Evolutionary conservation across 2,113 vertebrate species (phyloP).

Genomic region (Scartelaos histophorus): DNA sequence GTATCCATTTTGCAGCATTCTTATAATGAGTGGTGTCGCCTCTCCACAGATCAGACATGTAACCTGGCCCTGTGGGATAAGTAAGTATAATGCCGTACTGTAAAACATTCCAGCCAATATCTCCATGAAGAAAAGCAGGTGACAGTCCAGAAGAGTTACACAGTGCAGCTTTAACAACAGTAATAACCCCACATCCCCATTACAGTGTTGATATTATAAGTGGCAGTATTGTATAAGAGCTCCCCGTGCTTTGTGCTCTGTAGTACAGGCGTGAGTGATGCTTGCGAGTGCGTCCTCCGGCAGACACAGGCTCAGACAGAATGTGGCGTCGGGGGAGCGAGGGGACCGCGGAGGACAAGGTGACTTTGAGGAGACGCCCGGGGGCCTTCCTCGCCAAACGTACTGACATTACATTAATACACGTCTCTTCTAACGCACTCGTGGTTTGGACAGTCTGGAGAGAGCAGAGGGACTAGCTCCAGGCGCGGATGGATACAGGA

Average conservation of each 20-base stretch:
- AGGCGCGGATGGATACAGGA: conserved; percentile 33
- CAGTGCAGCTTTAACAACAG: too few species aligned
- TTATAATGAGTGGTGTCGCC: too few species aligned
- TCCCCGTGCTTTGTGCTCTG: background rate
- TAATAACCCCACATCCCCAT: too few species aligned
- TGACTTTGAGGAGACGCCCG: conserved; percentile 80
- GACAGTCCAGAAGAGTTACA: too few species aligned
- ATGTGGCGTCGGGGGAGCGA: conserved; percentile 68
- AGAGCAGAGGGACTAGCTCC: conserved; percentile 38
- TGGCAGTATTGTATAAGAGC: background rate
- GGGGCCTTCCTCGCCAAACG: conserved; percentile 71
- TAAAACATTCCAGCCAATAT: too few species aligned
- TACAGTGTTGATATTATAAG: background rate
- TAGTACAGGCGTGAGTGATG: conserved; percentile 16
- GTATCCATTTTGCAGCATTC: too few species aligned
- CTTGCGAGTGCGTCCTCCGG: conserved; percentile 48
- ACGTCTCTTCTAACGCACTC: conserved; percentile 71
- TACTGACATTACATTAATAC: conserved; percentile 77
- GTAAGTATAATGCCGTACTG: too few species aligned
- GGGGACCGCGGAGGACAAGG: conserved; percentile 71
- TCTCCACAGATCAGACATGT: too few species aligned
- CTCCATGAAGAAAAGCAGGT: too few species aligned
- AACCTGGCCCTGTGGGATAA: too few species aligned
- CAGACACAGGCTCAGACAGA: conserved; percentile 65
- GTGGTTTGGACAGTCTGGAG: conserved; percentile 43